Conservation (phyloP, 2,888 invertebrate species). For the Autographa gamma region DNA sequence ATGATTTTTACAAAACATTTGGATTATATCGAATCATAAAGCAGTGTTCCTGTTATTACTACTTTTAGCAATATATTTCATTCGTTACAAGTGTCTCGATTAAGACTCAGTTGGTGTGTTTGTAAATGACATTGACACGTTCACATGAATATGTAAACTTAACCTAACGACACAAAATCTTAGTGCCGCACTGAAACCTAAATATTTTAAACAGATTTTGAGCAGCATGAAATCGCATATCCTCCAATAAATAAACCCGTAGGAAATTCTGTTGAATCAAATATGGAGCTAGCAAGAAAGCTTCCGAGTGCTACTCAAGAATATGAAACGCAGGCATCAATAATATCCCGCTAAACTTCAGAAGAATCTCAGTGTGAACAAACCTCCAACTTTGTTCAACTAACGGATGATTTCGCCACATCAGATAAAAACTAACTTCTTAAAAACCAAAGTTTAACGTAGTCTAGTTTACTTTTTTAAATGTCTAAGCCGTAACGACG, state of each 20-base stretch:
- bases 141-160: neutral
- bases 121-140: too few relatives aligned
- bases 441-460: too few relatives aligned
- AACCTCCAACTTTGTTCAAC: conserved; percentile 21
- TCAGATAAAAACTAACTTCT: conserved; percentile 18
- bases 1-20: too few relatives aligned
- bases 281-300: conserved; percentile 30
- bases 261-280: conserved; percentile 9
- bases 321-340: conserved; percentile 44
- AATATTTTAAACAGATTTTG: neutral
- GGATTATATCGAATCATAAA: too few relatives aligned
- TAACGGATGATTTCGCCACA: neutral
- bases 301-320: conserved; percentile 21
- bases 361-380: conserved; percentile 42
- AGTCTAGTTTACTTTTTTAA: too few relatives aligned
- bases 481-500: too few relatives aligned
- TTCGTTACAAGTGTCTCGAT: too few relatives aligned
- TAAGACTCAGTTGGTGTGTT: too few relatives aligned
- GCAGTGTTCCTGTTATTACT: too few relatives aligned
- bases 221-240: neutral
- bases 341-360: conserved; percentile 36
- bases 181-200: neutral
- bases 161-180: neutral
- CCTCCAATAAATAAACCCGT: conserved; percentile 6
- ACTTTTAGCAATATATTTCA: too few relatives aligned